These are phyloP conservation scores for Agrilus biguttatus DNA, from an alignment of 2,888 invertebrate species.

Conservation along the genomic window DNA sequence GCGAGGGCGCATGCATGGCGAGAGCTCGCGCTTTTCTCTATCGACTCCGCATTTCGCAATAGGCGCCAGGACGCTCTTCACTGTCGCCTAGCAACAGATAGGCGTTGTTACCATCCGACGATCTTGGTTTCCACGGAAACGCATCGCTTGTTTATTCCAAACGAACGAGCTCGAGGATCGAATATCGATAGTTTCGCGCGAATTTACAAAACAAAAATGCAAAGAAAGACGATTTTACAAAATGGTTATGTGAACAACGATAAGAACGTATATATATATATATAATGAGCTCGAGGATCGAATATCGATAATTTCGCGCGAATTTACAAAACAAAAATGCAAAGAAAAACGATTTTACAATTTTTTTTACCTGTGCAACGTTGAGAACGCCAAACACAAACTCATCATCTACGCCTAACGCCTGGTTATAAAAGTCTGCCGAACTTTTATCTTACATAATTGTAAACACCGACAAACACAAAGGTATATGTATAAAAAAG, in stretches of 20 bases:
- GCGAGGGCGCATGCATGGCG: slow-evolving; percentile 23
- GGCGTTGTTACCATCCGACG: slow-evolving; percentile 19
- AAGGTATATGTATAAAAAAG: too few relatives aligned
- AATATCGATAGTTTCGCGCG: slow-evolving; percentile 13
- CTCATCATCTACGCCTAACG: too few relatives aligned
- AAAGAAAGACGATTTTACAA: too few relatives aligned
- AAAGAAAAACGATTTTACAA: too few relatives aligned
- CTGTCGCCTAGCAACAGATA: slow-evolving; percentile 22
- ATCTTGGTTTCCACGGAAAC: slow-evolving; percentile 26
- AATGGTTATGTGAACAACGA: too few relatives aligned
- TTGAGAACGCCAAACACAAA: too few relatives aligned
- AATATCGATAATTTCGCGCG: slow-evolving; percentile 13
- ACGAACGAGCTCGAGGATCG: slow-evolving; percentile 10
- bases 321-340: background rate
- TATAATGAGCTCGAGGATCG: slow-evolving; percentile 10
- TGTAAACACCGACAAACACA: too few relatives aligned
- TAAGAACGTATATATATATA: too few relatives aligned
- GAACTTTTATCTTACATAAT: too few relatives aligned
- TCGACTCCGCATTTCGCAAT: slow-evolving; percentile 16
- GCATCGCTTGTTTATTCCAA: slow-evolving; percentile 17
- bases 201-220: background rate
- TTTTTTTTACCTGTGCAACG: too few relatives aligned
- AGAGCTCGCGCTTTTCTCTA: slow-evolving; percentile 24
- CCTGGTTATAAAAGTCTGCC: too few relatives aligned
- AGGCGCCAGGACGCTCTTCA: slow-evolving; percentile 25